These are phyloP conservation scores for Myotis brandtii DNA, from an alignment of 2,113 vertebrate genomes.

Conservation along the genomic window DNA sequence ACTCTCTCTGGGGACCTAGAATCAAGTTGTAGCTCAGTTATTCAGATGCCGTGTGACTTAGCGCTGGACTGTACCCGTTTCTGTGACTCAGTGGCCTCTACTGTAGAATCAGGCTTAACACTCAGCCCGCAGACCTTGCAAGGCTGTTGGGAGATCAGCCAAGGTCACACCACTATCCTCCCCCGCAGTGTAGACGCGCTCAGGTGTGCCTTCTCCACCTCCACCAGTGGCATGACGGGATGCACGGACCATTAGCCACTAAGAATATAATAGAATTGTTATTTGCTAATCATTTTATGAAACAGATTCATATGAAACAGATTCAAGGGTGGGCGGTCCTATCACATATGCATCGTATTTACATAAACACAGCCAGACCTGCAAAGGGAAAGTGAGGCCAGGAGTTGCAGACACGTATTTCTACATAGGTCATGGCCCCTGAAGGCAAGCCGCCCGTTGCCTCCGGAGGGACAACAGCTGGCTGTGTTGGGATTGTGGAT, in stretches of 20 bases:
- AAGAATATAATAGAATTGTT: not conserved
- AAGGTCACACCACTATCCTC: not conserved
- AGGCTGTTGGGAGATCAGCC: not conserved
- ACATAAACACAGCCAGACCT: not conserved
- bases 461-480: not conserved
- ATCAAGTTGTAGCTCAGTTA: not conserved
- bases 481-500: rapidly evolving
- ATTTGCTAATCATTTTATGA: not conserved
- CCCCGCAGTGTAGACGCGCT: rapidly evolving
- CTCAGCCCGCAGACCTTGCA: not conserved
- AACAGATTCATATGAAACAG: not conserved
- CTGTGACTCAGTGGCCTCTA: not conserved
- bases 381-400: not conserved
- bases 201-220: not conserved
- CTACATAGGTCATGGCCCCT: not conserved
- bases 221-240: not conserved
- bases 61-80: not conserved
- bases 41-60: not conserved
- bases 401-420: rapidly evolving
- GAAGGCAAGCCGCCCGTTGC: not conserved
- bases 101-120: not conserved
- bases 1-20: not conserved
- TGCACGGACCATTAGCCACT: not conserved
- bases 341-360: not conserved
- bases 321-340: not conserved